Conservation (phyloP, 2,797 vertebrate genomes). For the Poeciliopsis turneri region DNA sequence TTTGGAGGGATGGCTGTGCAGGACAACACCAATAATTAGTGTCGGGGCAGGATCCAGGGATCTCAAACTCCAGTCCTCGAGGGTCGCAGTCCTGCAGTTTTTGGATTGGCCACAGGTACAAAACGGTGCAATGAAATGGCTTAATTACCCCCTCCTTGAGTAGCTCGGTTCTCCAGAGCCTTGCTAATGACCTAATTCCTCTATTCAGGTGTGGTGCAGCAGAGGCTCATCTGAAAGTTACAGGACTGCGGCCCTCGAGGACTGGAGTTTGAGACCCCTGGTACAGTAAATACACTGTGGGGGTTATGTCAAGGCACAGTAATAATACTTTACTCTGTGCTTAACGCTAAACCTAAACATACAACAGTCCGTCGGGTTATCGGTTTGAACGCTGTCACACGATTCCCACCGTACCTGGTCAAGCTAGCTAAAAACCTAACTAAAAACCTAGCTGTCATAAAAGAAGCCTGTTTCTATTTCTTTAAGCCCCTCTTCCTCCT, state of each 20-base stretch:
- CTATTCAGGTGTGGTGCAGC: no score
- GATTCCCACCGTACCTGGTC: constrained; percentile 49
- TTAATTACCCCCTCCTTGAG: no score
- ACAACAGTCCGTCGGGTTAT: neutral
- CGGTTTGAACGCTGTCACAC: neutral
- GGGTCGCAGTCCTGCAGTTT: no score
- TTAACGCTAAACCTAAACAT: neutral
- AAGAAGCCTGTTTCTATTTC: constrained; percentile 21
- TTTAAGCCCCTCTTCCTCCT: constrained; percentile 25
- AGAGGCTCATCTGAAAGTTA: no score
- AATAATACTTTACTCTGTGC: constrained; percentile 2
- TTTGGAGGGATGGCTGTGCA: constrained; percentile 23
- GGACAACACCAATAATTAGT: constrained; percentile 20
- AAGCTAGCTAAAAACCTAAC: constrained; percentile 57
- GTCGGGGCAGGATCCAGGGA: neutral
- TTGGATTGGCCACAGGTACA: no score
- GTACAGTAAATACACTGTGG: constrained; percentile 19
- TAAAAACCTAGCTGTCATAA: constrained; percentile 69
- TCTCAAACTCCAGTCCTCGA: no score
- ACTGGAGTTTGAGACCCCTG: no score
- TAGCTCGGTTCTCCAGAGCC: no score
- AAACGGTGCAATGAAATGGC: no score
- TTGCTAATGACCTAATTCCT: no score
- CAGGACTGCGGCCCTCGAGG: no score
- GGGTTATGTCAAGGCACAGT: constrained; percentile 1